Conservation (phyloP, 2,888 invertebrate species). For the Tiphia femorata region DNA sequence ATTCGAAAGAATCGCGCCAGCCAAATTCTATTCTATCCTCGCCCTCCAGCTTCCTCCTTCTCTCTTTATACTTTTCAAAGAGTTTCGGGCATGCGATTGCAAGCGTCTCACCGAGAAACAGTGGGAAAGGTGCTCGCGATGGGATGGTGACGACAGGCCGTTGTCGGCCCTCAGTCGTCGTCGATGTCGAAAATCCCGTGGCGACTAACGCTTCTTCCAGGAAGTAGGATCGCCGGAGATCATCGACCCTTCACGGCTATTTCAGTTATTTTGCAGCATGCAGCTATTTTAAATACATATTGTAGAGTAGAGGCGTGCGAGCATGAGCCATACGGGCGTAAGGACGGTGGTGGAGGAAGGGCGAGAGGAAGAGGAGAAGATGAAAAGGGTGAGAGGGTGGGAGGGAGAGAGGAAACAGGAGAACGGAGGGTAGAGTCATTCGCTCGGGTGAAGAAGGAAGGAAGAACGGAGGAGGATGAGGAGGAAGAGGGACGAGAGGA, state of each 20-base stretch:
- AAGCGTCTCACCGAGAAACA: conserved; percentile 19
- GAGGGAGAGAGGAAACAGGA: conserved; percentile 9
- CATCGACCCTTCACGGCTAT: conserved; percentile 62
- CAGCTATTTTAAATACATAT: conserved; percentile 63
- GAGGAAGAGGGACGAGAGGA: conserved; percentile 10
- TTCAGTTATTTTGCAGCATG: conserved; percentile 62
- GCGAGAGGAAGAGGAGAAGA: conserved; percentile 10
- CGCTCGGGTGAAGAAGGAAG: no score
- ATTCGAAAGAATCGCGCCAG: no score
- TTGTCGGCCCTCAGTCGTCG: conserved; percentile 29
- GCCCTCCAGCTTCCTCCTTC: neutral
- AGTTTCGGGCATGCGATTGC: conserved; percentile 12
- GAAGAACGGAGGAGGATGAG: conserved; percentile 11
- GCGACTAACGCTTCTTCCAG: conserved; percentile 51
- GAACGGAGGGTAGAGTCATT: conserved; percentile 9
- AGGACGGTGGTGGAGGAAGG: conserved; percentile 29
- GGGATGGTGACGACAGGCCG: conserved; percentile 32
- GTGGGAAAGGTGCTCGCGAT: conserved; percentile 14
- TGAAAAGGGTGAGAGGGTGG: neutral
- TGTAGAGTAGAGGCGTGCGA: conserved; percentile 45
- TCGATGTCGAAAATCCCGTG: conserved; percentile 40
- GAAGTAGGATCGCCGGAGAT: conserved; percentile 58
- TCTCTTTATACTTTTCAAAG: neutral
- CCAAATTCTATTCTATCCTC: neutral
- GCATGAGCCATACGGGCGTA: conserved; percentile 39